Percentiles rank a stretch among this genome's conserved stretches.
Evolutionary conservation across 2,797 vertebrate genomes (phyloP).

Genomic region (Clarias platycephalus): DNA sequence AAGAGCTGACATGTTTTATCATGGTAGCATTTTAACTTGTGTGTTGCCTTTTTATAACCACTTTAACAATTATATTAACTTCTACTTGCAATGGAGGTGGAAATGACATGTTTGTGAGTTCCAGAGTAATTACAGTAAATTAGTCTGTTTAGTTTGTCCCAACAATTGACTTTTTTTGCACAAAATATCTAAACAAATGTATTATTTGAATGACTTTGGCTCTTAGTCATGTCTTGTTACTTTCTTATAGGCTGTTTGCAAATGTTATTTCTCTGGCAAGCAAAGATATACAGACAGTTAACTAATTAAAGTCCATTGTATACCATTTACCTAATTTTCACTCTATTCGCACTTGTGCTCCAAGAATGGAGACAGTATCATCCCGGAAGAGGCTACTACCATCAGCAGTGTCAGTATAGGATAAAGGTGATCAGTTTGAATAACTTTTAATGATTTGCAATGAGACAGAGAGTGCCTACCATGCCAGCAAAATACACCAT

Average conservation of each 20-base stretch:
- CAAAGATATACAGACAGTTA: background rate
- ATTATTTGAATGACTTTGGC: slow-evolving; percentile 17
- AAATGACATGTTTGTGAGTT: background rate
- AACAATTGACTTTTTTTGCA: slow-evolving; percentile 3
- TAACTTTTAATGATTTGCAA: slow-evolving; percentile 4
- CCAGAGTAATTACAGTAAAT: slow-evolving; percentile 27
- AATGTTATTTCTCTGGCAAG: background rate
- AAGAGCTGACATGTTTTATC: background rate
- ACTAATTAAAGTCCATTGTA: background rate
- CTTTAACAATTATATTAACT: background rate
- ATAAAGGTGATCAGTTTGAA: slow-evolving; percentile 1
- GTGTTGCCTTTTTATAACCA: background rate
- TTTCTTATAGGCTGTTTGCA: background rate
- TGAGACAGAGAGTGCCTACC: background rate
- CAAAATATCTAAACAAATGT: background rate
- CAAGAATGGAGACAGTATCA: background rate
- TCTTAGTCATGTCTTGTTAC: background rate
- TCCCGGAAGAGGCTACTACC: background rate
- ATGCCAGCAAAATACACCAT: background rate
- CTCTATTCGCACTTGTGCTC: background rate
- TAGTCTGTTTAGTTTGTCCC: slow-evolving; percentile 7
- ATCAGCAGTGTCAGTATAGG: background rate
- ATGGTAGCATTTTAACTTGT: background rate
- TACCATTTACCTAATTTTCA: background rate
- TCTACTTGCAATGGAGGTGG: background rate